Conservation (phyloP, 2,797 vertebrate genomes). For the Aeoliscus strigatus region DNA sequence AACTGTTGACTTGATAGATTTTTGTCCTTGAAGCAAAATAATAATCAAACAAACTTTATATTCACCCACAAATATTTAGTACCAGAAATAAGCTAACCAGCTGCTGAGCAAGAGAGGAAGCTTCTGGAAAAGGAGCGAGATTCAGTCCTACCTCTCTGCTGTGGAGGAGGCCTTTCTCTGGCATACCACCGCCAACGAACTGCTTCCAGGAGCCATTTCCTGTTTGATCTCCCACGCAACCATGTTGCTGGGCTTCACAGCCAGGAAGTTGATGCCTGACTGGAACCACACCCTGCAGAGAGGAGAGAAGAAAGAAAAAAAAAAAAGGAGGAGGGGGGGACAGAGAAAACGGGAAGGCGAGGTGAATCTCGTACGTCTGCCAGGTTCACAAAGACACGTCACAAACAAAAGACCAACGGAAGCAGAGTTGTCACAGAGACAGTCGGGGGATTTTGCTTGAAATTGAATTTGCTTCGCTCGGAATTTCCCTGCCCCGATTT, state of each 20-base stretch:
- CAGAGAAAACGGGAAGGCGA: slow-evolving; percentile 1
- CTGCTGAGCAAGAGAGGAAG: slow-evolving; percentile 17
- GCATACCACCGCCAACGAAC: slow-evolving; percentile 81
- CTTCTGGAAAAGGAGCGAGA: too few relatives aligned
- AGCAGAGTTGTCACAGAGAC: slow-evolving; percentile 24
- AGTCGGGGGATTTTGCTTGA: slow-evolving; percentile 34
- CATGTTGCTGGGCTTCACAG: slow-evolving; percentile 82
- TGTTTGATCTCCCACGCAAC: slow-evolving; percentile 93
- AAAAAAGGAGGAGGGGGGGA: neutral
- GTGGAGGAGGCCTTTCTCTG: slow-evolving; percentile 75
- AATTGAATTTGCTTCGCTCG: slow-evolving; percentile 37
- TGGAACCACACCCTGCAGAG: slow-evolving; percentile 85
- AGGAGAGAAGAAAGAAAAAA: slow-evolving; percentile 7
- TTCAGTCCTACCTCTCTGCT: slow-evolving; percentile 75
- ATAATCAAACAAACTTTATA: slow-evolving; percentile 19
- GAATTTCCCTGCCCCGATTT: slow-evolving; percentile 45
- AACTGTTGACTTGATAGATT: too few relatives aligned
- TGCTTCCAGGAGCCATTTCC: slow-evolving; percentile 80
- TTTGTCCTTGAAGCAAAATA: slow-evolving; percentile 11
- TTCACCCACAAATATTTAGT: slow-evolving; percentile 12
- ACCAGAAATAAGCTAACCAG: slow-evolving; percentile 7
- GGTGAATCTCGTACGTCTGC: slow-evolving; percentile 26
- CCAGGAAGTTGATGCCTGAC: slow-evolving; percentile 82
- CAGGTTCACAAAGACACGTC: slow-evolving; percentile 25
- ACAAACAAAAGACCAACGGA: slow-evolving; percentile 25